Evolutionary conservation across 2,888 invertebrate species (phyloP), one percentile per base, ranked within the genome.

Genomic region (Tenodera sinensis): DNA sequence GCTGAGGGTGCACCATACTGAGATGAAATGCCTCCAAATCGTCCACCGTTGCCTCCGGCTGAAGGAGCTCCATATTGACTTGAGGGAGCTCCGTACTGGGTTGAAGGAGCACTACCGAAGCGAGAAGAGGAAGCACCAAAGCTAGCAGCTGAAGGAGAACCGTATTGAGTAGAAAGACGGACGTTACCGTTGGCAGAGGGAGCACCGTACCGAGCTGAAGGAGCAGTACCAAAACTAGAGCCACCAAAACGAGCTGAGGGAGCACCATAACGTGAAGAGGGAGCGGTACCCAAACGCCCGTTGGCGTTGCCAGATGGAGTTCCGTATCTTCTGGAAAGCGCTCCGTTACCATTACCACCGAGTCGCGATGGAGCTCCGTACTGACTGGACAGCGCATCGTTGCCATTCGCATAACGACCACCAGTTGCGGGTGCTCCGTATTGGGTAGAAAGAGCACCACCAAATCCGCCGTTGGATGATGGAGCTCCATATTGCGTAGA

Each of bases 51-150:
- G 9, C 34, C 81, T n/a, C 30, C 47, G 15, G 71, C 28, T 27
- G 34, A 34, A 7, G 89, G 90, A 8, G 84, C 89, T 42, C 92
- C 91, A 90, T 93, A 93, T 25, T 28, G 85, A 28, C 83, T 27
- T 27, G 81, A 83, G 82, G 89, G 89, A 54, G 89, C 85, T 15
- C 86, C 88, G 30, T 89, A 89, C n/a, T 88, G 88, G 4, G 85
- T 15, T 15, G 89, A 88, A 27, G 54, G 54, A 83, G 83, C 34
- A 3, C 28, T 83, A 47, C 85, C 83, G 28, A 89, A 89, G 20
- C 84, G 82, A 34, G 54, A 88, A 27, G 81, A 85, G 9, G n/a
- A 42, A 83, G 90, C 83, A 25, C 84, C 47, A 28, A 28, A n/a
- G 30, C 28, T 27, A 3, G 54, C 20, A 81, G 84, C 30, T 34